Conservation (phyloP, 1,140 invertebrate genomes). For the Ectropis grisescens region DNA sequence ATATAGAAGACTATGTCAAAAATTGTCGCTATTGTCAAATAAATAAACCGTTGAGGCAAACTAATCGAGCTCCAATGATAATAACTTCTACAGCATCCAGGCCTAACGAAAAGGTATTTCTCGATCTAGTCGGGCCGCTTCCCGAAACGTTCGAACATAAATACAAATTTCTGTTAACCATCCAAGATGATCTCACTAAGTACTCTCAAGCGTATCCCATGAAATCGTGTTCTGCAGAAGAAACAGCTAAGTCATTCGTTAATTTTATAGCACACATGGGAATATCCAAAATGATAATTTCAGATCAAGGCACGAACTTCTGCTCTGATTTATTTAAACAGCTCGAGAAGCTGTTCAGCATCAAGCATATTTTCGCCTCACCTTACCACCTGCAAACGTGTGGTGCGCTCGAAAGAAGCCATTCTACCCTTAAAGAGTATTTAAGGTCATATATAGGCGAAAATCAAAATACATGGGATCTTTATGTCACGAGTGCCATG, state of each 20-base stretch:
- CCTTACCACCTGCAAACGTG: constrained; percentile 8
- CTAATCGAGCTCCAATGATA: constrained; percentile 4
- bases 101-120: constrained; percentile 1
- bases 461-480: constrained; percentile 5
- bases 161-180: constrained; percentile 3
- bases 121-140: constrained; percentile 6
- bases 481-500: constrained; percentile 7
- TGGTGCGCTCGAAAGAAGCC: constrained; percentile 4
- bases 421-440: constrained; percentile 9
- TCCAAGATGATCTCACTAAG: background rate
- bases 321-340: constrained; percentile 5
- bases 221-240: background rate
- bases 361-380: constrained; percentile 2
- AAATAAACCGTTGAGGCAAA: constrained; percentile 5
- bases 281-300: constrained; percentile 3
- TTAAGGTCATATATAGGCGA: constrained; percentile 5
- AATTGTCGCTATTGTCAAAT: constrained; percentile 3
- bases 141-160: constrained; percentile 3
- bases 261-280: constrained; percentile 5
- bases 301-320: constrained; percentile 7
- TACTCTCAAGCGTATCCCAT: constrained; percentile 4
- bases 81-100: constrained; percentile 4
- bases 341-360: constrained; percentile 1
- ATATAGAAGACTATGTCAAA: constrained; percentile 5
- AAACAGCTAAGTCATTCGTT: constrained; percentile 3